Base-by-base conservation (phyloP, 2,888 invertebrate species). In the Drosophila demipolita region DNA sequence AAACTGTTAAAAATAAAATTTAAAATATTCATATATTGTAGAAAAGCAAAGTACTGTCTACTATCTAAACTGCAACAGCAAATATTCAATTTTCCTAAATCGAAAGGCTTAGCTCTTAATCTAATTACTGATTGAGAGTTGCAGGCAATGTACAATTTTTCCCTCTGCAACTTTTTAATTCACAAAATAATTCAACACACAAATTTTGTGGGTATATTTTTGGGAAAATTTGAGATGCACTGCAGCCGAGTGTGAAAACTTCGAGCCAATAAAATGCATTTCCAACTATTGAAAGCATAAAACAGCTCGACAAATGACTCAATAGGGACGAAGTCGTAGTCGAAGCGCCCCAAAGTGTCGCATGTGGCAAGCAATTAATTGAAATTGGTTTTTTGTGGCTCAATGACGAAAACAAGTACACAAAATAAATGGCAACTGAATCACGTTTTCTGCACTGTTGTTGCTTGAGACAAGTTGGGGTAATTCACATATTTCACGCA, bases 361-460 rank as follows among this genome's bases (percentile, higher is more conserved):
- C 71, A 82, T 75, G 67, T 72, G 70, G 78, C 72, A 67, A 66
- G 58, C 78, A 81, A 83, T 82, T 83, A 81, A 84, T 86, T 84
- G 80, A 75, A 83, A 83, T 83, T 83, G 83, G 67, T 73, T 84
- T 72, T 73, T 48, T 74, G 57, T 54, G 68, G 52, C 59, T 59
- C 58, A 66, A 73, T 29, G 48, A 62, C 65, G 53, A 65, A 62
- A 82, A 72, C 63, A 55, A 64, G 15, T 59, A 53, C 40, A 36
- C 40, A 36, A 70, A 73, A 79, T 77, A 67, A 83, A 80, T 66
- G 66, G 69, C 78, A 83, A 78, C 79, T 80, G 76, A 67, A 73
- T 66, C 69, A 63, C 60, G 75, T 70, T 53, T 45, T 26, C 12
- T 42, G 38, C 23, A 17, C 23, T 45, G 52, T 72, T 40, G 49